Conservation (phyloP, 2,888 invertebrate species). For the Eilema griseolum region DNA sequence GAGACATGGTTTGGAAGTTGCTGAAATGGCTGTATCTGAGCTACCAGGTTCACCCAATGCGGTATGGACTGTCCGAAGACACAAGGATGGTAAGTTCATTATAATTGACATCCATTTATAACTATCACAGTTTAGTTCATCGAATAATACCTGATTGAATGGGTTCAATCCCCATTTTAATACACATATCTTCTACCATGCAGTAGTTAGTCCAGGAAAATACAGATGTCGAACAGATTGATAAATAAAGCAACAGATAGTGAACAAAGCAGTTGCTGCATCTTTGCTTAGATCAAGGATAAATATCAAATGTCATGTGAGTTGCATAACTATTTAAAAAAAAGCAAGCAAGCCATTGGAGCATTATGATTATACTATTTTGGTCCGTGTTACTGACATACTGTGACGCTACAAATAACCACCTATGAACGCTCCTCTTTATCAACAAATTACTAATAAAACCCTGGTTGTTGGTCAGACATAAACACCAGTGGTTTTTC, state of each 20-base stretch:
- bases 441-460: conserved; percentile 86
- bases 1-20: conserved; percentile 98
- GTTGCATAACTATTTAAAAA: neutral
- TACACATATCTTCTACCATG: neutral
- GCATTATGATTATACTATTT: conserved; percentile 81
- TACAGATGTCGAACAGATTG: neutral
- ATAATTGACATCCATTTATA: neutral
- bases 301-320: neutral
- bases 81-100: conserved; percentile 95
- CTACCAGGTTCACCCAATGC: conserved; percentile 99
- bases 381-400: conserved; percentile 86
- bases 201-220: neutral
- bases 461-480: conserved; percentile 89
- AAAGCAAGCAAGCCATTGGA: conserved; percentile 53
- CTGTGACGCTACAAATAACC: conserved; percentile 82
- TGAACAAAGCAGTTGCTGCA: neutral
- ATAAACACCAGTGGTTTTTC: conserved; percentile 97
- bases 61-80: conserved; percentile 99
- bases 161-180: neutral
- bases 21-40: conserved; percentile 99
- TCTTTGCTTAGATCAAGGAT: neutral
- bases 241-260: neutral
- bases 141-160: neutral
- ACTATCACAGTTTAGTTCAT: neutral
- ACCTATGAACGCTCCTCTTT: conserved; percentile 84